A percentile compares a stretch with the other conserved stretches of the same genome.
phyloP scores from a whole-genome alignment of 2,113 vertebrate species.

The Ammodytes dubius region DNA sequence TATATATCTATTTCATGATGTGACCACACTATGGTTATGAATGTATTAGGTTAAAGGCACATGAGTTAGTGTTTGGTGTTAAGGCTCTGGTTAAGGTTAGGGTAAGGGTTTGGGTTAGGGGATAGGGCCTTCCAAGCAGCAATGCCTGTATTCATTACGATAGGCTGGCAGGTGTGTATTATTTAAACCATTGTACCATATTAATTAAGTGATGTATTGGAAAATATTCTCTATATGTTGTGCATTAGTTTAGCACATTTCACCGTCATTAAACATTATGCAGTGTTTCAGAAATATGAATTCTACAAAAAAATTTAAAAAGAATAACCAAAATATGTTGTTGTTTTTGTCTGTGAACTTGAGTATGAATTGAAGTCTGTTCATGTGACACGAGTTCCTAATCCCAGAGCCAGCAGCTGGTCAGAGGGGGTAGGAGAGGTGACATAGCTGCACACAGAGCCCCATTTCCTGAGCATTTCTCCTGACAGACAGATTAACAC shows the following conservation, averaged over 20 bases:
- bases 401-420: neutral
- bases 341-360: neutral
- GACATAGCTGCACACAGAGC: neutral
- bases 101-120: neutral
- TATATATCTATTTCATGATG: neutral
- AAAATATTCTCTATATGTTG: neutral
- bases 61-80: too few species aligned
- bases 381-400: neutral
- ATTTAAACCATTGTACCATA: neutral
- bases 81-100: neutral
- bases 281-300: neutral
- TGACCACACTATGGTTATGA: neutral
- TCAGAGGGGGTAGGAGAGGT: neutral
- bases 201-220: neutral
- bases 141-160: neutral
- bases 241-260: neutral
- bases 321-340: neutral
- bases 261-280: neutral
- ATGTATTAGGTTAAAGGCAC: neutral
- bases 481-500: conserved; percentile 80
- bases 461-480: conserved; percentile 20
- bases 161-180: neutral
- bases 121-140: too few species aligned
- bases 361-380: neutral
- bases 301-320: neutral